Base-by-base conservation (phyloP, 2,888 invertebrate genomes). In the Nycteola revayana region DNA sequence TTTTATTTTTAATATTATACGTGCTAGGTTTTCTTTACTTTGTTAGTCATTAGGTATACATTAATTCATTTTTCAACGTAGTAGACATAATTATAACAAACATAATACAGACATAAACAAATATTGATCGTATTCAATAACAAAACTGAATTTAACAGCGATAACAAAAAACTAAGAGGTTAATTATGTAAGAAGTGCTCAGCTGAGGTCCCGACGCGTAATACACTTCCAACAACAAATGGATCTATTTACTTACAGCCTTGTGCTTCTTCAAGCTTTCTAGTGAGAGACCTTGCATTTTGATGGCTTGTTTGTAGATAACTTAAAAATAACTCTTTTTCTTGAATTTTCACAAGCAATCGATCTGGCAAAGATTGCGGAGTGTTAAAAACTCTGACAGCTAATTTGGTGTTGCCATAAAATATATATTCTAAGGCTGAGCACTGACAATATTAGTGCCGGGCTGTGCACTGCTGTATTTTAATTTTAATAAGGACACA, bases 251-350 rank as follows among this genome's bases (percentile, higher is more conserved):
- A 90, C 93, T 92, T 89, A 95, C 95, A 64, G 95, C 93, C 59
- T 93, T 94, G 75, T 95, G 94, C 75, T 93, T 94, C 73, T 93
- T 94, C 44, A 95, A 76, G 64, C 93, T 93, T 30, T 90, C 77
- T 9, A 93, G 39, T 42, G 90, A 90, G 60, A 95, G 69, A 47
- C 95, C 95, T 77, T 94, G 93, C 95, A 95, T 95, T 65, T 73
- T 92, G 55, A 25, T 28, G 21, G 22, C 29, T 34, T 42, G n/a
- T 32, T 8, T 38, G 30, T n/a, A 30, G n/a, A 9, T 11, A 20
- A 7, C 31, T 30, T 26, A 32, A 26, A 29, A 28, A 7, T 33
- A 38, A 44, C 2, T 40, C 30, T 25, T 26, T n/a, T 31, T 29
- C n/a, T 11, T 20, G 0, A 1, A 37, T 10, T 31, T 35, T 25